Evolutionary conservation across 2,797 vertebrate species (phyloP).

Genomic region (Melanotaenia pygmaea): DNA sequence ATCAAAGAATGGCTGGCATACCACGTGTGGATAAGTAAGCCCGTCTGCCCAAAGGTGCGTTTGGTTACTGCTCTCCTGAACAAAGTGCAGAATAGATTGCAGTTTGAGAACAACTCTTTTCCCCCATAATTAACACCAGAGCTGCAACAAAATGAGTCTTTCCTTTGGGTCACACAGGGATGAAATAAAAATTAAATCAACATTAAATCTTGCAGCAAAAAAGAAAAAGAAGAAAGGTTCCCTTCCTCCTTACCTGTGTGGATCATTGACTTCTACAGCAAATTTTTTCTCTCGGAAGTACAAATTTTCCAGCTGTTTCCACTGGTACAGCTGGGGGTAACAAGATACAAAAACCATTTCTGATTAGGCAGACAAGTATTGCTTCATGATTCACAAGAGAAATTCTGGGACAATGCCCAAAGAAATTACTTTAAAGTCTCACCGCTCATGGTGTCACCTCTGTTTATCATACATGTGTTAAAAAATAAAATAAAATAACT

Average conservation of each 20-base stretch:
- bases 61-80: conserved; percentile 94
- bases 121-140: neutral
- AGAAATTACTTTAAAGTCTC: neutral
- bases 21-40: conserved; percentile 98
- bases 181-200: conserved; percentile 7
- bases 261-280: conserved; percentile 98
- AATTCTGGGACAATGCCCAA: neutral
- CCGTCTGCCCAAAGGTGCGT: conserved; percentile 97
- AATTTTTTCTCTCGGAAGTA: conserved; percentile 99
- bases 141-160: neutral
- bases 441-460: neutral
- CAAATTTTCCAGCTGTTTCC: conserved; percentile 98
- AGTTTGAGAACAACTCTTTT: neutral
- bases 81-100: conserved; percentile 2
- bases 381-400: neutral
- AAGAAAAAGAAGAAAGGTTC: neutral
- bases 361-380: conserved; percentile 3
- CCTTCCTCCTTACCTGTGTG: conserved; percentile 87
- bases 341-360: neutral
- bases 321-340: conserved; percentile 84
- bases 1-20: conserved; percentile 96
- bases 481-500: neutral
- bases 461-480: neutral
- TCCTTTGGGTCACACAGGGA: neutral
- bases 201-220: neutral